Evolutionary conservation across 2,797 vertebrate species (phyloP).

Genomic region (Acipenser transmontanus): DNA sequence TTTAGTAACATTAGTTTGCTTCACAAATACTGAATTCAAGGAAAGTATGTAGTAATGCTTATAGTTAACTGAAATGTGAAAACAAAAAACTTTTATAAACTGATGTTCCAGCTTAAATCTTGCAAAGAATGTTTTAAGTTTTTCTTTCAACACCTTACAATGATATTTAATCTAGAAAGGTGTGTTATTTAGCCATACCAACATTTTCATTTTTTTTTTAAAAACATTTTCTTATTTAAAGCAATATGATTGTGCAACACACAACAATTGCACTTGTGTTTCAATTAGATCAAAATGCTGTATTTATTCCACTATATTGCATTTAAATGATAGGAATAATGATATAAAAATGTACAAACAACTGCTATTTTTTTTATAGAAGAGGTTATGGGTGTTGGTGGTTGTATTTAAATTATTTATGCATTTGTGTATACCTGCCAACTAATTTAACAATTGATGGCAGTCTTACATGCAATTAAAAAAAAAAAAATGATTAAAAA

Average conservation of each 20-base stretch:
- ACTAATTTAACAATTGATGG: constrained; percentile 70
- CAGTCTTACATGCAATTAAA: constrained; percentile 72
- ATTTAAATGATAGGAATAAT: constrained; percentile 72
- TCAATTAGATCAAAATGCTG: constrained; percentile 82
- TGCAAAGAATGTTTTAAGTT: constrained; percentile 49
- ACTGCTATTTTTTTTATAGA: constrained; percentile 86
- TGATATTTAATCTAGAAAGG: constrained; percentile 56
- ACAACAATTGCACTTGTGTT: constrained; percentile 73
- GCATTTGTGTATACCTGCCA: constrained; percentile 82
- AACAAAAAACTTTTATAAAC: too few relatives aligned
- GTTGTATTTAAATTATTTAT: constrained; percentile 90
- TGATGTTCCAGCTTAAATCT: constrained; percentile 48
- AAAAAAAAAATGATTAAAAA: constrained; percentile 60
- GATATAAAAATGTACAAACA: constrained; percentile 53
- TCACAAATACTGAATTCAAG: neutral
- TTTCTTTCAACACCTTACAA: constrained; percentile 61
- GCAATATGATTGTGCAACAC: constrained; percentile 78
- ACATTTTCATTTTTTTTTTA: constrained; percentile 49
- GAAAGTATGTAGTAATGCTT: too few relatives aligned
- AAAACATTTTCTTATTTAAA: constrained; percentile 74
- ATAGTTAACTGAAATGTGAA: too few relatives aligned
- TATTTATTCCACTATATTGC: constrained; percentile 84
- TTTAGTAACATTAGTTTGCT: neutral
- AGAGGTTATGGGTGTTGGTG: constrained; percentile 74
- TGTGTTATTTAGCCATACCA: constrained; percentile 61